Evolutionary conservation across 1,140 invertebrate genomes (phyloP), one percentile per base, ranked within the genome.

Genomic region (Drosophila varians): DNA sequence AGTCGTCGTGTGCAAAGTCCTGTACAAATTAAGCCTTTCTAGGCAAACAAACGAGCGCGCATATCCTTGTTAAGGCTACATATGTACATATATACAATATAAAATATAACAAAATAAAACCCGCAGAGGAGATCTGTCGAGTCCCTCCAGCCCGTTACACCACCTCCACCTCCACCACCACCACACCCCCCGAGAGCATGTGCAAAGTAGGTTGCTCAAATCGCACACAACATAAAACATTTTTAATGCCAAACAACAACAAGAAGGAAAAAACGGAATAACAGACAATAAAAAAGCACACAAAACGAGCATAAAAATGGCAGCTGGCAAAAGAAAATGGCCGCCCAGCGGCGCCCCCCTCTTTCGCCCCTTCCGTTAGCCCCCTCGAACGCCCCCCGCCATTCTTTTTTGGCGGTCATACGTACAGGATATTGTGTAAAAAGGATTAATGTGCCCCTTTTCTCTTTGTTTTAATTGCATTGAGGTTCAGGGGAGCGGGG

Each of bases 151-250:
- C n/a, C n/a, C n/a, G n/a, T n/a, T n/a, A n/a, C n/a, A n/a, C n/a
- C n/a, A 48, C 26, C 8, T 12, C 38, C 26, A 23, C 34, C 28
- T 12, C 4, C 23, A 36, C 21, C 28, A 11, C 46, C 21, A 25
- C 34, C 52, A 19, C 31, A 25, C 48, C 42, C 26, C 25, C 43
- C 28, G 18, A 14, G 69, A 86, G 66, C 76, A 87, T 80, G 82
- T 87, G 82, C 77, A 86, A 86, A 86, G 82, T 86, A 82, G 82
- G 82, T 86, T 86, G 80, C 77, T 66, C 83, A 86, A 86, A 86
- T 86, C 82, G 82, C 82, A 80, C 82, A 87, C 83, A 80, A 80
- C 82, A 87, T 87, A 87, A 87, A 87, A 87, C 82, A 87, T 87
- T 87, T 87, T 87, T 88, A 87, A 87, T 87, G 82, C 82, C 82